Base-by-base conservation (phyloP, 2,113 vertebrate genomes). In the Grallaria varia region DNA sequence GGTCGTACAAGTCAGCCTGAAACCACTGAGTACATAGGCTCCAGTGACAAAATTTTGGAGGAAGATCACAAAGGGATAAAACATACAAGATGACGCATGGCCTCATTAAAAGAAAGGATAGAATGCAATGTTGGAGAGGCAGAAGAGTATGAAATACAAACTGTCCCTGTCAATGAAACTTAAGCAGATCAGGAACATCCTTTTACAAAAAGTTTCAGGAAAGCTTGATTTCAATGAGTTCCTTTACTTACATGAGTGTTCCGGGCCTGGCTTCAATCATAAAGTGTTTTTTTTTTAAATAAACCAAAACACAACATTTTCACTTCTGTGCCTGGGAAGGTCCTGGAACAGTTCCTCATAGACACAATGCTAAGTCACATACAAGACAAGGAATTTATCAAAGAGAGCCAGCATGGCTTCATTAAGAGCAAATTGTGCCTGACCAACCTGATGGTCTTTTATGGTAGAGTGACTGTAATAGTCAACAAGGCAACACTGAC, bases 221-320 rank as follows among this genome's bases (percentile, higher is more conserved):
- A 99, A 99, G 64, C 99, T 99, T 97, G 99, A 99, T 97, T 99
- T 99, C 97, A 99, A 99, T 91, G 99, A 99, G 86, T 99, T 99
- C 96, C 99, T 99, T 97, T 99, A 99, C 97, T 97, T 99, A 96
- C 99, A 99, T 95, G 99, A 99, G 98, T 14, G 99, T 99, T 97
- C 99, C 99, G 75, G 98, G 98, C 55, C 96, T 99, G 98, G 99
- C 99, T 84, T 99, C 99, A 97, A 99, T 99, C 98, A 99, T 37
- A 35, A 59, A 23, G 31, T 20, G 20, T 53, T 56, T 33, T 35
- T 20, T 53, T 33, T 56, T 59, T 24, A 37, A 11, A 24, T n/a
- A 59, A 59, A 10, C 12, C n/a, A 37, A 37, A 60, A 17, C 21
- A 21, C 17, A 37, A 39, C 28, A 17, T 62, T 62, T 18, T 39